These are phyloP conservation scores for Triplophysa bombifrons DNA, from an alignment of 2,797 vertebrate genomes.

Conservation along the genomic window DNA sequence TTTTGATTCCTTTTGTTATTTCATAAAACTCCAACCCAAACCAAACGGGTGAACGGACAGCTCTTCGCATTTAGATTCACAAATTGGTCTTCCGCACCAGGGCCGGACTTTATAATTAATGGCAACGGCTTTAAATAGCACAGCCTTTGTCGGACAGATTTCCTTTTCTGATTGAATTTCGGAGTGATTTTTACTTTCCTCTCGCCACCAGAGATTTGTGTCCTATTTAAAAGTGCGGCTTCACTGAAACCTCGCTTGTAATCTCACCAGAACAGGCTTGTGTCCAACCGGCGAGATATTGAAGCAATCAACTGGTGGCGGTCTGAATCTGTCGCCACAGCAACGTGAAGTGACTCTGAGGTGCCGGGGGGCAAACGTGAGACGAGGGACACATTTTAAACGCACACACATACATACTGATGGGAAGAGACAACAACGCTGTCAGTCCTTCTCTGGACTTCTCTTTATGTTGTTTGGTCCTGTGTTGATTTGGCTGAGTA, in stretches of 20 bases:
- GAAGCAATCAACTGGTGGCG: conserved; percentile 44
- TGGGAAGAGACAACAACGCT: conserved; percentile 37
- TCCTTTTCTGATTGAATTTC: conserved; percentile 62
- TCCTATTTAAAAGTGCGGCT: conserved; percentile 59
- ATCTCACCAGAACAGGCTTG: conserved; percentile 36
- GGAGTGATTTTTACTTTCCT: conserved; percentile 43
- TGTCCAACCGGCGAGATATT: conserved; percentile 36
- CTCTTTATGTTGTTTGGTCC: conserved; percentile 29
- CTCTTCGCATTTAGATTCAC: conserved; percentile 51
- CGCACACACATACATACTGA: neutral
- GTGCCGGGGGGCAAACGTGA: conserved; percentile 18
- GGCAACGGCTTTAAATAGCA: conserved; percentile 56
- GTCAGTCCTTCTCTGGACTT: conserved; percentile 10
- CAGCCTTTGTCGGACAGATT: conserved; percentile 55
- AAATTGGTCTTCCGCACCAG: conserved; percentile 58
- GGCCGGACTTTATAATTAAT: conserved; percentile 65
- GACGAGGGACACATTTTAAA: neutral
- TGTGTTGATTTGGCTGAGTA: conserved; percentile 48
- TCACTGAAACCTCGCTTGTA: conserved; percentile 53
- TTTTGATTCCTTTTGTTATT: conserved; percentile 62
- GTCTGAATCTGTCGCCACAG: conserved; percentile 34
- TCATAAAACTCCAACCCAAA: conserved; percentile 51
- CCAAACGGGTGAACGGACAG: conserved; percentile 49
- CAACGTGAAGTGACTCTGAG: conserved; percentile 15
- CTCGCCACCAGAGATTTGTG: conserved; percentile 54